Conservation (phyloP, 2,113 vertebrate genomes). For the Maccullochella peelii region DNA sequence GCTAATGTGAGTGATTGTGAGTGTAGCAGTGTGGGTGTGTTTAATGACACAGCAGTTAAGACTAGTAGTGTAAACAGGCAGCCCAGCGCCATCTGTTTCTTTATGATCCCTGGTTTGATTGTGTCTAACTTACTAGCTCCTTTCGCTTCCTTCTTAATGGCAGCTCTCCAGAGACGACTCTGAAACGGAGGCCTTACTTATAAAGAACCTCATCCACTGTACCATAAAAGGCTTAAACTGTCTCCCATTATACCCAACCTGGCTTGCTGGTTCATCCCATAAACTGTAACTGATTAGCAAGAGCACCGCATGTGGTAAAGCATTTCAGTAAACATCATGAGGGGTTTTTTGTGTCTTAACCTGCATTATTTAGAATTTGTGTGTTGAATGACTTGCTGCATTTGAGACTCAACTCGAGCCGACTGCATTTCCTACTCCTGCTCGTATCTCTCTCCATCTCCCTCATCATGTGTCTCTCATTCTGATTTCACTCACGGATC, state of each 20-base stretch:
- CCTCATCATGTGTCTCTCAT: slow-evolving; percentile 47
- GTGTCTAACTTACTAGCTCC: slow-evolving; percentile 39
- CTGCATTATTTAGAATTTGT: slow-evolving; percentile 41
- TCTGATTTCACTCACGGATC: slow-evolving; percentile 57
- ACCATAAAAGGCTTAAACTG: slow-evolving; percentile 49
- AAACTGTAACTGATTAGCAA: slow-evolving; percentile 29
- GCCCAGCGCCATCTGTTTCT: slow-evolving; percentile 68
- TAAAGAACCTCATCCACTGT: slow-evolving; percentile 30
- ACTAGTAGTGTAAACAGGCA: slow-evolving; percentile 63
- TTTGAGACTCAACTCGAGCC: slow-evolving; percentile 21
- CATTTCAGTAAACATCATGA: slow-evolving; percentile 16
- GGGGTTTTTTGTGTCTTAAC: slow-evolving; percentile 26
- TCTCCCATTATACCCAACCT: slow-evolving; percentile 15
- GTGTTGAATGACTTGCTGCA: slow-evolving; percentile 35
- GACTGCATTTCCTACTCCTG: slow-evolving; percentile 28
- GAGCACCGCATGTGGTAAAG: not conserved
- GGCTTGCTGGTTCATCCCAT: slow-evolving; percentile 27
- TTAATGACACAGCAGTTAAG: slow-evolving; percentile 61
- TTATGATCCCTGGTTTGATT: slow-evolving; percentile 59
- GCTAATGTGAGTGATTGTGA: slow-evolving; percentile 54
- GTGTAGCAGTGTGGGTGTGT: slow-evolving; percentile 53
- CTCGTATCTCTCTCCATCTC: slow-evolving; percentile 24
- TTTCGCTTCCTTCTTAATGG: slow-evolving; percentile 42
- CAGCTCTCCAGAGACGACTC: slow-evolving; percentile 40
- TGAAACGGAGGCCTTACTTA: slow-evolving; percentile 33